Percentiles rank a stretch among this genome's conserved stretches.
Conservation (phyloP, 2,888 invertebrate genomes). For the Axea sp. region DNA sequence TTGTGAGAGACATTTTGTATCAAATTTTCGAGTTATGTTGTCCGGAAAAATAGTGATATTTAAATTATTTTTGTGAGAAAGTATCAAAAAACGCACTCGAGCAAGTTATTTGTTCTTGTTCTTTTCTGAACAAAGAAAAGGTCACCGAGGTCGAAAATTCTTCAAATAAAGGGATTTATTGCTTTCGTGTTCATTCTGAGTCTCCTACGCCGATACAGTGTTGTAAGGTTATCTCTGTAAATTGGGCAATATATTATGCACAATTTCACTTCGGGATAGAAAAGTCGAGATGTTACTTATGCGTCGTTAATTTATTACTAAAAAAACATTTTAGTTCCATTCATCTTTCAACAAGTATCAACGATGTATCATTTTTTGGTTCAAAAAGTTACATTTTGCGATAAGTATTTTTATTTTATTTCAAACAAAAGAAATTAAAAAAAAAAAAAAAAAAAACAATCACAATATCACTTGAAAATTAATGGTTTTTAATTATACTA, state of each 20-base stretch:
- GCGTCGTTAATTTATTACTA: conserved; percentile 26
- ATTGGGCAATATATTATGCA: conserved; percentile 56
- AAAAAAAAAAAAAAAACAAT: too few species aligned
- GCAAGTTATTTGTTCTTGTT: conserved; percentile 24
- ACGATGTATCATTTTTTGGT: too few species aligned
- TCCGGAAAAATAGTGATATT: conserved; percentile 43
- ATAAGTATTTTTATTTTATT: too few species aligned
- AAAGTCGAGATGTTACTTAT: conserved; percentile 39
- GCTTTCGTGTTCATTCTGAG: conserved; percentile 40
- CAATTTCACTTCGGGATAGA: conserved; percentile 50
- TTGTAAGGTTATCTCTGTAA: conserved; percentile 53
- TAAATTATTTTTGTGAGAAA: conserved; percentile 30
- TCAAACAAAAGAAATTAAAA: too few species aligned
- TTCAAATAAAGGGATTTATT: conserved; percentile 57
- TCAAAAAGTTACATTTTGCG: too few species aligned
- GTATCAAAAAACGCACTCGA: conserved; percentile 30
- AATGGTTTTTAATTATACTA: too few species aligned
- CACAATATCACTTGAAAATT: too few species aligned
- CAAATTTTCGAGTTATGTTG: conserved; percentile 13
- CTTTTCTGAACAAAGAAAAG: conserved; percentile 44
- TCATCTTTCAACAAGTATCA: not conserved
- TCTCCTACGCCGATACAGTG: conserved; percentile 50
- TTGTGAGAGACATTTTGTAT: conserved; percentile 25
- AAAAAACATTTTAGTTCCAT: conserved; percentile 1
- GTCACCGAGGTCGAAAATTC: conserved; percentile 48